Evolutionary conservation across 2,888 invertebrate species (phyloP).

Genomic region (Tachina lurida): DNA sequence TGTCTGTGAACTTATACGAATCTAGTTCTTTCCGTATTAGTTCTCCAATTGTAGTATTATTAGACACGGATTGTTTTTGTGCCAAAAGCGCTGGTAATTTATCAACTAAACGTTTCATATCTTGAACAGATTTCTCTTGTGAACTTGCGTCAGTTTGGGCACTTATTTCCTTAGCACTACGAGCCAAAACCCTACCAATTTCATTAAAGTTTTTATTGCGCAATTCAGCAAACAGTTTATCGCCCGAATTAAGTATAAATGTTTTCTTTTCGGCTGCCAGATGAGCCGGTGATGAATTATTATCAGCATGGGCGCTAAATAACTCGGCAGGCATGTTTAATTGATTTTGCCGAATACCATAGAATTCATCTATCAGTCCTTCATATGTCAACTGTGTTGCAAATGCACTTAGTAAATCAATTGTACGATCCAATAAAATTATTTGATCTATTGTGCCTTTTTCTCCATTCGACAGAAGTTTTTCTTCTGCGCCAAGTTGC

Average conservation of each 20-base stretch:
- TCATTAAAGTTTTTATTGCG: slow-evolving; percentile 97
- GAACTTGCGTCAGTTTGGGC: slow-evolving; percentile 93
- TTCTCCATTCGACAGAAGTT: slow-evolving; percentile 80
- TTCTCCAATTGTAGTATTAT: slow-evolving; percentile 96
- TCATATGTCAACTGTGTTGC: slow-evolving; percentile 98
- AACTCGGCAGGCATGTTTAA: slow-evolving; percentile 93
- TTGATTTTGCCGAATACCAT: slow-evolving; percentile 91
- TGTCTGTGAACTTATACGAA: slow-evolving; percentile 89
- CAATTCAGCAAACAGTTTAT: slow-evolving; percentile 94
- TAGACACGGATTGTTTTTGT: slow-evolving; percentile 92
- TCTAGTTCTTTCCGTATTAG: slow-evolving; percentile 93
- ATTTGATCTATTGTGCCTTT: slow-evolving; percentile 93
- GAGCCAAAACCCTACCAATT: slow-evolving; percentile 92
- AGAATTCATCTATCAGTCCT: slow-evolving; percentile 98
- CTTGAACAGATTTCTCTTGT: slow-evolving; percentile 94
- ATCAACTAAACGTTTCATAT: slow-evolving; percentile 96
- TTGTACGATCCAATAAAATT: slow-evolving; percentile 93
- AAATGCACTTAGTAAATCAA: slow-evolving; percentile 96
- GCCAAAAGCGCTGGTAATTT: slow-evolving; percentile 93
- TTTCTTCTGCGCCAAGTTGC: slow-evolving; percentile 87
- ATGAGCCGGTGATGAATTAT: slow-evolving; percentile 75
- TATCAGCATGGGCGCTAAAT: slow-evolving; percentile 88
- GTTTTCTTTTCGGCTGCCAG: slow-evolving; percentile 86
- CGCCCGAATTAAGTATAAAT: slow-evolving; percentile 93
- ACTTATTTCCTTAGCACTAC: slow-evolving; percentile 93